phyloP scores from a whole-genome alignment of 2,113 vertebrate genomes.

The Budorcas taxicolor region DNA sequence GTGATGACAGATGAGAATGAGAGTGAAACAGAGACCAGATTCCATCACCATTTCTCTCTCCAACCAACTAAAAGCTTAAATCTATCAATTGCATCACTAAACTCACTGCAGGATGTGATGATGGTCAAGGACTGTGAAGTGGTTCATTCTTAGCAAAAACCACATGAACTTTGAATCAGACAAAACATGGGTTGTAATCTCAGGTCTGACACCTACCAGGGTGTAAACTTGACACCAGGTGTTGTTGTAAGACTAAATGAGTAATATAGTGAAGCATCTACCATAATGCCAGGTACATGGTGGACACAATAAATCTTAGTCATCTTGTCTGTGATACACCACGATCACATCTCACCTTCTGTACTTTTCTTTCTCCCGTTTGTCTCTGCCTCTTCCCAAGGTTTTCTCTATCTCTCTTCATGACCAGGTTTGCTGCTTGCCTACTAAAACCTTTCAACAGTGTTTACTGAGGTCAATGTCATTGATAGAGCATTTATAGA shows the following conservation, averaged over 20 bases:
- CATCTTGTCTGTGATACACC: neutral
- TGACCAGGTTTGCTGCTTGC: neutral
- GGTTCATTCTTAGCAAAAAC: neutral
- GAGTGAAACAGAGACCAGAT: neutral
- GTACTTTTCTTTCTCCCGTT: neutral
- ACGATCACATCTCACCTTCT: neutral
- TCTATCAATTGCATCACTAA: neutral
- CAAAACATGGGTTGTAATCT: neutral
- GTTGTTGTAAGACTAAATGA: neutral
- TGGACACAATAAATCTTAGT: neutral
- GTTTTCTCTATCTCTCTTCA: neutral
- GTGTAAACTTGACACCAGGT: neutral
- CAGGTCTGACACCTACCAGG: neutral
- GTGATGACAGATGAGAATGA: neutral
- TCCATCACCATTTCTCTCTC: neutral
- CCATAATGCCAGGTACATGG: neutral
- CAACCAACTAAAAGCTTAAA: neutral
- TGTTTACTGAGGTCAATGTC: neutral
- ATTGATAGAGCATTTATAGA: neutral
- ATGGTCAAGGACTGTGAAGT: neutral
- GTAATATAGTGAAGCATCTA: neutral
- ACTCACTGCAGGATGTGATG: neutral
- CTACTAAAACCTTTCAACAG: neutral
- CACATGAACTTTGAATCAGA: neutral
- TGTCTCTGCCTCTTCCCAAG: neutral